phyloP scores from a whole-genome alignment of 2,113 vertebrate genomes.

The Eptesicus fuscus region DNA sequence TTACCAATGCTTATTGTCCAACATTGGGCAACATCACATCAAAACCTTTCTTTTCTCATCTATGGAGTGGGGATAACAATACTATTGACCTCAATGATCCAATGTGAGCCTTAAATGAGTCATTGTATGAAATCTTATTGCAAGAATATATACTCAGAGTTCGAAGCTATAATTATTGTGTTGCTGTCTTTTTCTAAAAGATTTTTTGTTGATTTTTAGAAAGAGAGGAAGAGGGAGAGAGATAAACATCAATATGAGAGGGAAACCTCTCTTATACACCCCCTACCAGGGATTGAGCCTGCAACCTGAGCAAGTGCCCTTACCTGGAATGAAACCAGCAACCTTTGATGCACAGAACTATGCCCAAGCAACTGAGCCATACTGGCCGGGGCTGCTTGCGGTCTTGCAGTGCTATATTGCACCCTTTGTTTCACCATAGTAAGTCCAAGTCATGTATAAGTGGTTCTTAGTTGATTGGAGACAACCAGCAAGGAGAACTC shows the following conservation, averaged over 20 bases:
- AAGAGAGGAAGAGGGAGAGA: not conserved
- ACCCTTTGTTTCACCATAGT: not conserved
- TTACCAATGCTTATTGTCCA: not conserved
- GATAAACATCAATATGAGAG: not conserved
- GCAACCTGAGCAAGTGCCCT: not conserved
- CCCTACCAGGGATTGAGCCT: not conserved
- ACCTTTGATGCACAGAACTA: not conserved
- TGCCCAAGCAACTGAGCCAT: not conserved
- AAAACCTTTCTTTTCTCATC: not conserved
- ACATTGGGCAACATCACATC: not conserved
- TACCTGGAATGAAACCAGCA: not conserved
- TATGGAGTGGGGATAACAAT: not conserved
- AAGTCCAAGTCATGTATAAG: not conserved
- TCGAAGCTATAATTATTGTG: not conserved
- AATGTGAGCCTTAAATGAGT: not conserved
- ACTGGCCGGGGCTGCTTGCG: not conserved
- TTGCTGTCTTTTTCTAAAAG: not conserved
- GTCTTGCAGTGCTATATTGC: fast-evolving
- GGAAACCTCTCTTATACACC: no score
- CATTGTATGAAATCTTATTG: not conserved
- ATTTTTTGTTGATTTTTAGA: not conserved
- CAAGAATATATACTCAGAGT: not conserved
- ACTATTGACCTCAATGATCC: not conserved
- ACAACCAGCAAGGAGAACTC: not conserved
- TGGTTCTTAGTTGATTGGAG: not conserved